A percentile compares a stretch with the other conserved stretches of the same genome.
These are phyloP conservation scores for Porites australiensis DNA, from an alignment of 64 coral and sea anemone species.

Conservation along the genomic window DNA sequence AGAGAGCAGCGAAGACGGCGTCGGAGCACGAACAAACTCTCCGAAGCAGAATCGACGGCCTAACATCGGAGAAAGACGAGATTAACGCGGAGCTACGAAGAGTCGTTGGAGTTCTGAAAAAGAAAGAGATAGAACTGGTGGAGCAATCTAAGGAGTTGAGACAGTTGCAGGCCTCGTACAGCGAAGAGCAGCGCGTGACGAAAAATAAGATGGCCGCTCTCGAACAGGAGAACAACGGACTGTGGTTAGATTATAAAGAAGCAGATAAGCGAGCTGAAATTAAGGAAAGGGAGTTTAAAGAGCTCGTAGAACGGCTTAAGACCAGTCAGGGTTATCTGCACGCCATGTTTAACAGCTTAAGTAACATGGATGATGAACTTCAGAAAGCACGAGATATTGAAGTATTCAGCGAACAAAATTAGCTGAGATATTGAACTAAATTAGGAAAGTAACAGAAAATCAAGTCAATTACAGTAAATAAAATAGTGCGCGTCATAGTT, in stretches of 20 bases:
- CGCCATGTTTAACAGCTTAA: constrained; percentile 81
- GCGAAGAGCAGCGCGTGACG: constrained; percentile 52
- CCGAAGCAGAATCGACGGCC: constrained; percentile 48
- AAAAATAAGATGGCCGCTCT: constrained; percentile 75
- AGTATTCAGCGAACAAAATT: constrained; percentile 1
- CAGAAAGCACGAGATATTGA: constrained; percentile 71
- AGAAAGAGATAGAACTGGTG: constrained; percentile 84
- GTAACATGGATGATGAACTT: constrained; percentile 89
- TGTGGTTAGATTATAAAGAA: constrained; percentile 87
- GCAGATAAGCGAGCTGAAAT: constrained; percentile 80
- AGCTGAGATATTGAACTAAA: background rate
- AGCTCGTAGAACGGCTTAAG: constrained; percentile 74
- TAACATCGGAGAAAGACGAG: constrained; percentile 83
- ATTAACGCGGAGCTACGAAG: constrained; percentile 73
- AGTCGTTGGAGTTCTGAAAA: constrained; percentile 57
- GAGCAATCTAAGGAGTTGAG: constrained; percentile 68
- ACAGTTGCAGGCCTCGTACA: constrained; percentile 50
- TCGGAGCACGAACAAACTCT: constrained; percentile 65
- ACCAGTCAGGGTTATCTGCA: constrained; percentile 73
- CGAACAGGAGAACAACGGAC: constrained; percentile 58
- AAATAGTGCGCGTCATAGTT: too few relatives aligned
- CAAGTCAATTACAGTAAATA: background rate
- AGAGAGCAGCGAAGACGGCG: constrained; percentile 61
- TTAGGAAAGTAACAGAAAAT: background rate
- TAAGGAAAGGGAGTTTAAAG: constrained; percentile 75